Evolutionary conservation across 2,113 vertebrate species (phyloP).

Genomic region (Clarias batrachus): DNA sequence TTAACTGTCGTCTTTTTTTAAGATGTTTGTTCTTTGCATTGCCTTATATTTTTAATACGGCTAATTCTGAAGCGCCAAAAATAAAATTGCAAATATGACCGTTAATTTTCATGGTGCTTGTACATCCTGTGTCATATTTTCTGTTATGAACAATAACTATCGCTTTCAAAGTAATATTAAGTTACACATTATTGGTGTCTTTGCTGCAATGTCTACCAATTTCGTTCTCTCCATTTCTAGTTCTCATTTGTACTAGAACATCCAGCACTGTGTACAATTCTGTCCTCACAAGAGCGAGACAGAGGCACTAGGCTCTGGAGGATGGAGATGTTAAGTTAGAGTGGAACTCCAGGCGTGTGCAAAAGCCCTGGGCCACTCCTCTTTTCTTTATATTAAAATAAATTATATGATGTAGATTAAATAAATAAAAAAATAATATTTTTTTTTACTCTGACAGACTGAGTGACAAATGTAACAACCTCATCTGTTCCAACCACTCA

Average conservation of each 20-base stretch:
- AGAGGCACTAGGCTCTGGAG: not conserved
- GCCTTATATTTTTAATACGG: constrained; percentile 20
- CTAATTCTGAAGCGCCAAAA: constrained; percentile 37
- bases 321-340: not conserved
- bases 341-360: not conserved
- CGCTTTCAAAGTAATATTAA: not conserved
- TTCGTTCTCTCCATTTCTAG: not conserved
- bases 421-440: too few relatives aligned
- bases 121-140: not conserved
- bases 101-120: not conserved
- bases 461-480: too few relatives aligned
- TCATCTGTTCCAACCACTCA: too few relatives aligned
- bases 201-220: not conserved
- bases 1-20: constrained; percentile 54
- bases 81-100: constrained; percentile 68
- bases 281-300: not conserved
- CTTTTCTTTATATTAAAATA: too few relatives aligned
- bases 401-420: too few relatives aligned
- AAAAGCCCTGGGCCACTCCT: not conserved
- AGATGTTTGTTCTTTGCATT: constrained; percentile 39
- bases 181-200: not conserved
- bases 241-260: not conserved
- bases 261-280: not conserved
- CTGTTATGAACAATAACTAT: not conserved
- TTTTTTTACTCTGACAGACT: too few relatives aligned